Conservation (phyloP, 2,888 invertebrate genomes). For the Caenorhabditis imperialis region DNA sequence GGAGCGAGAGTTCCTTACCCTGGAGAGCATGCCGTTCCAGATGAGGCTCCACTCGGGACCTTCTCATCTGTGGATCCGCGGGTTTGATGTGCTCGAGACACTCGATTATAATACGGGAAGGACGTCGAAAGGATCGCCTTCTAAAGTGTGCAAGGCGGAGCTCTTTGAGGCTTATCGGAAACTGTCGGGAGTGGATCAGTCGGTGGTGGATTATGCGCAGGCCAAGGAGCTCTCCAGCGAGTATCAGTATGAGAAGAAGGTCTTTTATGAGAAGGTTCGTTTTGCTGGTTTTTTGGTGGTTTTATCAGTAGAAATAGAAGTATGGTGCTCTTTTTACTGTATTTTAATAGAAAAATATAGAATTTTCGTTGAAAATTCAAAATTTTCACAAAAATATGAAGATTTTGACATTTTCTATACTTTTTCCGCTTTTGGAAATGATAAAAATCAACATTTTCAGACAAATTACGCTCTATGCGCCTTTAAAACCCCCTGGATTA, state of each 20-base stretch:
- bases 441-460: too few relatives aligned
- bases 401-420: too few relatives aligned
- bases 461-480: too few relatives aligned
- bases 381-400: too few relatives aligned
- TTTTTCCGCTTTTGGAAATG: too few relatives aligned
- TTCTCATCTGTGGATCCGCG: slow-evolving; percentile 33
- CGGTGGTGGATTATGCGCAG: slow-evolving; percentile 26
- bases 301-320: too few relatives aligned
- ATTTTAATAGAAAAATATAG: too few relatives aligned
- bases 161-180: slow-evolving; percentile 39
- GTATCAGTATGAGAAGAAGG: slow-evolving; percentile 56
- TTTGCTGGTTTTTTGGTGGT: too few relatives aligned
- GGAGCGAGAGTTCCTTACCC: not conserved
- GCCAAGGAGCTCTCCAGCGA: slow-evolving; percentile 40
- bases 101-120: slow-evolving; percentile 41
- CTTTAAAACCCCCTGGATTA: too few relatives aligned
- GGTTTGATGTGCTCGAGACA: slow-evolving; percentile 19
- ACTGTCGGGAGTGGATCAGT: not conserved
- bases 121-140: slow-evolving; percentile 34
- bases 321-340: too few relatives aligned
- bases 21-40: slow-evolving; percentile 34
- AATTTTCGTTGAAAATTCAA: slow-evolving; percentile 1
- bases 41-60: slow-evolving; percentile 6
- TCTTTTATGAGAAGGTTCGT: slow-evolving; percentile 55
- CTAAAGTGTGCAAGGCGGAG: slow-evolving; percentile 41